Evolutionary conservation across 1,140 invertebrate species (phyloP).

Genomic region (Drosophila pachea): DNA sequence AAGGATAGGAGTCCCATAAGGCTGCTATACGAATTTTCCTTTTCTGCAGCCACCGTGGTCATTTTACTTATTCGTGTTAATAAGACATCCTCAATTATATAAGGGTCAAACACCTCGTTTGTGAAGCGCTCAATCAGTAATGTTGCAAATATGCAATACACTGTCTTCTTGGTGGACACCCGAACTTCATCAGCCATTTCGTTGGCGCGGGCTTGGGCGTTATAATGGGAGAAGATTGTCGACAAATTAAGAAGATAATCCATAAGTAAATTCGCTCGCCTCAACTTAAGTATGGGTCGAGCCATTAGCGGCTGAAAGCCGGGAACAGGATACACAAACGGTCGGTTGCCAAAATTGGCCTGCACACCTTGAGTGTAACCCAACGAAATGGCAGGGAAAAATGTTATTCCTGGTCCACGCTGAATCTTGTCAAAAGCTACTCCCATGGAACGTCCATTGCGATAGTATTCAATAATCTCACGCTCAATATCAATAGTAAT

Average conservation of each 20-base stretch:
- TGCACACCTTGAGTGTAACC: slow-evolving; percentile 87
- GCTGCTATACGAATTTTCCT: slow-evolving; percentile 53
- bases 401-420: slow-evolving; percentile 85
- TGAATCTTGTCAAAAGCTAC: slow-evolving; percentile 86
- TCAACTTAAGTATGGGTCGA: slow-evolving; percentile 80
- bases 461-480: slow-evolving; percentile 83
- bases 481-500: slow-evolving; percentile 88
- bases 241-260: slow-evolving; percentile 82
- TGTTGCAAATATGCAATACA: slow-evolving; percentile 80
- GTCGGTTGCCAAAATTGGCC: slow-evolving; percentile 89
- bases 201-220: slow-evolving; percentile 19
- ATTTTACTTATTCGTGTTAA: slow-evolving; percentile 79
- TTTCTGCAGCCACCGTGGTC: slow-evolving; percentile 51
- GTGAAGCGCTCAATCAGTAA: slow-evolving; percentile 81
- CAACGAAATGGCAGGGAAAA: slow-evolving; percentile 88
- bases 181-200: slow-evolving; percentile 32
- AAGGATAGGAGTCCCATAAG: slow-evolving; percentile 79
- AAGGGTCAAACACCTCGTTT: slow-evolving; percentile 80
- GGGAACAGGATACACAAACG: slow-evolving; percentile 85
- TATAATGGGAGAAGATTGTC: slow-evolving; percentile 74
- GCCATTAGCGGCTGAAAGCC: slow-evolving; percentile 85
- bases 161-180: slow-evolving; percentile 77
- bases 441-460: slow-evolving; percentile 88
- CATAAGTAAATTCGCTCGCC: slow-evolving; percentile 81
- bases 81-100: slow-evolving; percentile 81